phyloP scores from a whole-genome alignment of 2,888 invertebrate species.

The Lasius fuliginosus region DNA sequence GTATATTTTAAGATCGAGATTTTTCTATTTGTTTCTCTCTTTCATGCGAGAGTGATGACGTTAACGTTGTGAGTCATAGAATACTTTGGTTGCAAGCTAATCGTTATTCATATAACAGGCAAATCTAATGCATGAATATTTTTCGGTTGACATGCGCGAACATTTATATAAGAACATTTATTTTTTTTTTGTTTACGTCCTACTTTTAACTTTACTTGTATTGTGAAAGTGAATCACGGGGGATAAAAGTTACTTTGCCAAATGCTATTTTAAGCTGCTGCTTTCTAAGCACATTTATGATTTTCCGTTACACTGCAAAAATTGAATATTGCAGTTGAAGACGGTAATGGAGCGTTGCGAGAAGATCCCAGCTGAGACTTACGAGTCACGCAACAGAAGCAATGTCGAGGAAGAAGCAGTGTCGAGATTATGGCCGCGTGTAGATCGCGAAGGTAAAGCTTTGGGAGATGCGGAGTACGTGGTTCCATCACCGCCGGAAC shows the following conservation, averaged over 20 bases:
- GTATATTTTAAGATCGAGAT: constrained; percentile 28
- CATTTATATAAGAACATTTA: not conserved
- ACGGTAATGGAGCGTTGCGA: constrained; percentile 91
- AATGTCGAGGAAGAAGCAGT: constrained; percentile 83
- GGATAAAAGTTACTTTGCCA: constrained; percentile 8
- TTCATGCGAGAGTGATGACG: not conserved
- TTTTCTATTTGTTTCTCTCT: not conserved
- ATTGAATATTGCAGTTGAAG: constrained; percentile 88
- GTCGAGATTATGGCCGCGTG: constrained; percentile 87
- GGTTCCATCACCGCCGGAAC: constrained; percentile 91
- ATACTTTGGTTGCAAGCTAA: not conserved
- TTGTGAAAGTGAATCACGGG: constrained; percentile 15
- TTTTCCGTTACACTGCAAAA: constrained; percentile 47
- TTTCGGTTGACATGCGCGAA: not conserved
- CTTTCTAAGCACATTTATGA: constrained; percentile 37
- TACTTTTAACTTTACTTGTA: constrained; percentile 1
- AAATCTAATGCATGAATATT: not conserved
- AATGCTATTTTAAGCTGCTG: not conserved
- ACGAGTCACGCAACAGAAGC: constrained; percentile 86
- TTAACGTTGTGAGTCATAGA: constrained; percentile 13
- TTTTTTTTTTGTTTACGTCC: not conserved
- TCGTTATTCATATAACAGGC: not conserved
- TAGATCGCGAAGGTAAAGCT: constrained; percentile 89
- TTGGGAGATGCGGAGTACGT: constrained; percentile 90
- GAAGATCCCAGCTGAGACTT: constrained; percentile 88